Base-by-base conservation (phyloP, 2,113 vertebrate species). In the Ochotona curzoniae region DNA sequence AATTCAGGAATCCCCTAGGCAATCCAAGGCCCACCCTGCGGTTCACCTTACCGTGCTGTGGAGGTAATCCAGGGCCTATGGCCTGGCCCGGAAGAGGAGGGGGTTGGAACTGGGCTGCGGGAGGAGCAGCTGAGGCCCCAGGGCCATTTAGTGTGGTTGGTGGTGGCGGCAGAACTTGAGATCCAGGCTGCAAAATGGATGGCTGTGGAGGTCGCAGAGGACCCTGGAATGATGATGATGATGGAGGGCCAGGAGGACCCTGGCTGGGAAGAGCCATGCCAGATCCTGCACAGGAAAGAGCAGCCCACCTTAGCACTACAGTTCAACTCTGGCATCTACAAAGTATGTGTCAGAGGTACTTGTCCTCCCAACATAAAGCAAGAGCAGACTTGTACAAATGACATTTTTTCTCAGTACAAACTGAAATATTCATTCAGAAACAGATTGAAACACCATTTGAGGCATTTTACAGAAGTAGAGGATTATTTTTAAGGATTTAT, bases 31-130 rank as follows among this genome's bases (percentile, higher is more conserved):
- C 20, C n/a, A 38, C 20, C 47, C 61, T 4, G 26, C 35, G 1
- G 10, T 18, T 20, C 5, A n/a, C 83, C 96, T 93, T 98, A 99
- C 99, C 98, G 97, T 97, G 98, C 97, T 99, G 99, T 25, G 98
- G 98, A 92, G 98, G 98, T 95, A 98, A 99, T 20, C 98, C 99
- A 88, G 97, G 54, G 44, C 98, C 98, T 93, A 97, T 94, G 30
- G 83, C 88, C 89, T 98, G 97, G 88, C 98, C 98, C 2, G 98
- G 95, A n/a, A 97, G 97, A 70, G 98, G 98, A 13, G 98, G 98
- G 0, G 98, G 98, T 86, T 98, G 98, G 87, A 98, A 98, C 89
- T 97, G 98, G 61, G 98, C 94, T 30, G 96, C 97, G 0, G 97
- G 76, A 51, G 98, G 96, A 32, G 95, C 93, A 9, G 98, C 75